Conservation (phyloP, 2,113 vertebrate species). For the Corydoras maculifer region DNA sequence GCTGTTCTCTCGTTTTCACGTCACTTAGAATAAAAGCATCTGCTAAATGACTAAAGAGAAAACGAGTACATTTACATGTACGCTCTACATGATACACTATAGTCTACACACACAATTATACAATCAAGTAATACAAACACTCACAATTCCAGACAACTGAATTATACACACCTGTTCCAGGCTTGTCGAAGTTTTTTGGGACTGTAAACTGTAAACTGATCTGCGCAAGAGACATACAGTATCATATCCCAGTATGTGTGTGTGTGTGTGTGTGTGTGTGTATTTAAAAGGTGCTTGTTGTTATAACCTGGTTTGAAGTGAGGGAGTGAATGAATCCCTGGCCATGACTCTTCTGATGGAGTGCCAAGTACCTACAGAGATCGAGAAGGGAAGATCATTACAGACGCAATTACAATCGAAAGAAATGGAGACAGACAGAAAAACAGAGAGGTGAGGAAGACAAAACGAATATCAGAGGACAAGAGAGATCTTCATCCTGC, state of each 20-base stretch:
- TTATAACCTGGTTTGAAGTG: slow-evolving; percentile 88
- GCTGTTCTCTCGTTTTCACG: no score
- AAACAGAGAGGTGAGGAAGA: no score
- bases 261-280: not conserved
- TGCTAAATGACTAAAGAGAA: no score
- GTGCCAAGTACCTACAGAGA: slow-evolving; percentile 82
- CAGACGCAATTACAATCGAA: no score
- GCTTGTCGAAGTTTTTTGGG: slow-evolving; percentile 93
- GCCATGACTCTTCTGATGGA: slow-evolving; percentile 88
- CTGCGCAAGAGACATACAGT: slow-evolving; percentile 58
- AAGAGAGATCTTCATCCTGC: not conserved
- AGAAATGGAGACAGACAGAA: no score
- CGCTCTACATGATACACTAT: no score
- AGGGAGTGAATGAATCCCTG: slow-evolving; percentile 85
- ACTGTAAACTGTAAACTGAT: slow-evolving; percentile 85
- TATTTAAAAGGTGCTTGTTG: not conserved
- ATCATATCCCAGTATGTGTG: not conserved
- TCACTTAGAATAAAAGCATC: no score
- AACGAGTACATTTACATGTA: no score
- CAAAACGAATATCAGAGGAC: no score
- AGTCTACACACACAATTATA: not conserved
- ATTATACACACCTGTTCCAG: slow-evolving; percentile 90
- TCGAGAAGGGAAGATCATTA: no score
- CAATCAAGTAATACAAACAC: no score
- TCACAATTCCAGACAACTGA: no score